Conservation (phyloP, 2,888 invertebrate species). For the Lampropteryx suffumata region DNA sequence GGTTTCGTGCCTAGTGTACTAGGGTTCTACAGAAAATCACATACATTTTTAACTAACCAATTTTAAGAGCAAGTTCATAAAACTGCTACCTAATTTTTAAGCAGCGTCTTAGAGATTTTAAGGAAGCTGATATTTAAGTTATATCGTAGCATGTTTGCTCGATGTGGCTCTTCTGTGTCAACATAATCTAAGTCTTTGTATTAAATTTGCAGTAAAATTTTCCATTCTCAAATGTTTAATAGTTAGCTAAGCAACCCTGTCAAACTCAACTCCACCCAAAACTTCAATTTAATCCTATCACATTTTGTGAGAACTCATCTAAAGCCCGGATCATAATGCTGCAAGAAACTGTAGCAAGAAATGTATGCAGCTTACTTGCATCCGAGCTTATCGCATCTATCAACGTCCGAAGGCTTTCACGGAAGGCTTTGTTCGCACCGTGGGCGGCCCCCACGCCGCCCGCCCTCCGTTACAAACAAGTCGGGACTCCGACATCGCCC, state of each 20-base stretch:
- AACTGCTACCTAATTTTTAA: constrained; percentile 5
- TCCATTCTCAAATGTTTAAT: too few relatives aligned
- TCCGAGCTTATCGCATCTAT: constrained; percentile 81
- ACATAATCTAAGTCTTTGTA: too few relatives aligned
- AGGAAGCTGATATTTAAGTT: too few relatives aligned
- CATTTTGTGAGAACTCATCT: constrained; percentile 24
- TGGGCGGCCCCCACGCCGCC: constrained; percentile 40
- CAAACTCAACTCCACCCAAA: constrained; percentile 6
- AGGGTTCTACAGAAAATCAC: constrained; percentile 58
- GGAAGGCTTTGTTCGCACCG: constrained; percentile 73
- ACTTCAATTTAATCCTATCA: constrained; percentile 18
- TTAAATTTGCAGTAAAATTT: too few relatives aligned
- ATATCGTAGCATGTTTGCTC: too few relatives aligned
- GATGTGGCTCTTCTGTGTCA: too few relatives aligned
- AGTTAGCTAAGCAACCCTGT: neutral
- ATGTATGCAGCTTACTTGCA: constrained; percentile 81
- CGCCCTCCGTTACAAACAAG: constrained; percentile 67
- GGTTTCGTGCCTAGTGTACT: constrained; percentile 63
- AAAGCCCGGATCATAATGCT: constrained; percentile 29
- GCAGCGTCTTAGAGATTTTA: neutral
- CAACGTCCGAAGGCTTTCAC: constrained; percentile 48
- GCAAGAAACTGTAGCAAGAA: constrained; percentile 71
- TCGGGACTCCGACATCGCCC: constrained; percentile 57
- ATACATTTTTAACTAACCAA: constrained; percentile 45
- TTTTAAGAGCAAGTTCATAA: constrained; percentile 12